phyloP scores from a whole-genome alignment of 1,140 invertebrate genomes.

The Drosophila rhopaloa region DNA sequence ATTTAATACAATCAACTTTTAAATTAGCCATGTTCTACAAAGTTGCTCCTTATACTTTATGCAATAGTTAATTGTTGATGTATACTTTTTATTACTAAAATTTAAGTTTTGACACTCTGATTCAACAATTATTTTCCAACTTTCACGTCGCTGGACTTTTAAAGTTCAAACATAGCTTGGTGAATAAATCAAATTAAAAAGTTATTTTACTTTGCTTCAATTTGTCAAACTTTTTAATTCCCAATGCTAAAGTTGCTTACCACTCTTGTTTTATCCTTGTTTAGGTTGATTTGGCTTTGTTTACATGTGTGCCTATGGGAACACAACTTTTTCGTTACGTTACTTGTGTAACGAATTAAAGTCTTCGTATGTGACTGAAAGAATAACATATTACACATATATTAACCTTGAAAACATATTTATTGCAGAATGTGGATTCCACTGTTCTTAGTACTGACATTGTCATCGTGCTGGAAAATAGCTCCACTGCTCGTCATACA shows the following conservation, averaged over 20 bases:
- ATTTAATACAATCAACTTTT: too few relatives aligned
- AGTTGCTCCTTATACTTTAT: not conserved
- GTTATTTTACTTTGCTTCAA: conserved; percentile 11
- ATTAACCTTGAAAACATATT: not conserved
- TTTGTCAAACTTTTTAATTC: conserved; percentile 30
- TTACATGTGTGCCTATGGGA: conserved; percentile 17
- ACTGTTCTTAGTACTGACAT: conserved; percentile 59
- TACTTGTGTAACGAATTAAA: conserved; percentile 2
- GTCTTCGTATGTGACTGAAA: not conserved
- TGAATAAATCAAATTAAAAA: conserved; percentile 40
- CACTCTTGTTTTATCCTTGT: conserved; percentile 9
- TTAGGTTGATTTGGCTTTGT: conserved; percentile 12
- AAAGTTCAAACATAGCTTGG: conserved; percentile 1
- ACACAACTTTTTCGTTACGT: conserved; percentile 16
- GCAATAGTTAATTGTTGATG: not conserved
- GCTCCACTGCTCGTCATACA: conserved; percentile 15
- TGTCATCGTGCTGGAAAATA: conserved; percentile 62
- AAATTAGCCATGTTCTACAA: too few relatives aligned
- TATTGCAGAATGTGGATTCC: conserved; percentile 46
- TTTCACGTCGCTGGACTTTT: not conserved
- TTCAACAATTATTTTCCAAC: not conserved
- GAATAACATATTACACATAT: not conserved
- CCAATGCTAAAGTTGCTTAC: conserved; percentile 15
- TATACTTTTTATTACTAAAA: not conserved
- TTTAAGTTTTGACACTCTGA: not conserved